Base-by-base conservation (phyloP, 2,888 invertebrate species). In the Erpobdella octoculata region DNA sequence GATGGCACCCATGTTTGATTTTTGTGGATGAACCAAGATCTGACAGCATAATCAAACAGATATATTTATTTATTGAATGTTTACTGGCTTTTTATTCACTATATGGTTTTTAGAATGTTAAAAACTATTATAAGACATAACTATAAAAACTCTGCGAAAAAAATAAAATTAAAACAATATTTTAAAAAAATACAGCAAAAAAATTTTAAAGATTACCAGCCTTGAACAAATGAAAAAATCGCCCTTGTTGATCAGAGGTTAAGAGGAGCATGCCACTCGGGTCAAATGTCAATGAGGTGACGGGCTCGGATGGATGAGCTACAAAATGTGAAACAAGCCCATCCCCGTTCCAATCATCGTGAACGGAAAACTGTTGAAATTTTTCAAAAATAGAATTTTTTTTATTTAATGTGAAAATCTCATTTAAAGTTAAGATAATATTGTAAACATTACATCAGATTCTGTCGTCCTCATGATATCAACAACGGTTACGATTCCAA, bases 191-290 rank as follows among this genome's bases (percentile, higher is more conserved):
- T 21, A 2, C 61, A 61, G 18, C 28, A 21, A 31, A 61, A 28
- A 61, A 61, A 5, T 18, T 18, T 38, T 25, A 25, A 41, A 38
- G 12, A 21, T 5, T 31, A 41, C 36, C 33, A 12, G 58, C 69
- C 69, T 48, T 69, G 85, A 96, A 98, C 77, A 98, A 88, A 83
- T 98, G 91, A 85, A 98, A 98, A 81, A 93, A 92, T 80, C 95
- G 93, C 0, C 95, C 96, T 33, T 91, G 87, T 77, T 89, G 89
- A 83, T 95, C 95, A 0, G 93, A 93, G 0, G 94, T 94, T 76
- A 95, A 86, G 59, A 96, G 85, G 73, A 96, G 83, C 85, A 91
- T 88, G 62, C 95, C 96, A 71, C 91, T 92, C 62, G 90, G 88
- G 84, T 96, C 94, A 83, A 95, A 95, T 79, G 89, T 88, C 86